phyloP scores from a whole-genome alignment of 2,888 invertebrate genomes.

The Agrilus mali region DNA sequence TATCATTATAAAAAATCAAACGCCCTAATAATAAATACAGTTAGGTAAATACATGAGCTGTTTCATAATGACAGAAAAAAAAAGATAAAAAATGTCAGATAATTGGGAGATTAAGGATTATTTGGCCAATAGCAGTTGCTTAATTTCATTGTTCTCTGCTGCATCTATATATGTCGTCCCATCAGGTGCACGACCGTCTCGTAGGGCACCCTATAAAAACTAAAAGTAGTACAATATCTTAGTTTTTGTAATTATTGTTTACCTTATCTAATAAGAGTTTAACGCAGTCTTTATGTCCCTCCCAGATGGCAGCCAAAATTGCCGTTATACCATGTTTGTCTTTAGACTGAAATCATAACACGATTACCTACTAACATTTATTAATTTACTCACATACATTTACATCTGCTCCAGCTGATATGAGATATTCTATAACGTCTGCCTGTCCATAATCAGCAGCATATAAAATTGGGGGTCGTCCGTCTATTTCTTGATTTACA shows the following conservation, averaged over 20 bases:
- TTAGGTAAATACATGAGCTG: too few species aligned
- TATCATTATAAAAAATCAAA: too few species aligned
- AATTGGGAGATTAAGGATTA: neutral
- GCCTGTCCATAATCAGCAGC: conserved; percentile 95
- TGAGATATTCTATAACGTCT: conserved; percentile 75
- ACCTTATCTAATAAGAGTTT: conserved; percentile 77
- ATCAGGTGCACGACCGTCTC: conserved; percentile 74
- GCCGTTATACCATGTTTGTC: conserved; percentile 95
- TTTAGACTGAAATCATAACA: conserved; percentile 50
- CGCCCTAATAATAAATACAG: too few species aligned
- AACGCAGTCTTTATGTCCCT: conserved; percentile 88
- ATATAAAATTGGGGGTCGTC: conserved; percentile 80
- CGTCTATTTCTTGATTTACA: conserved; percentile 79
- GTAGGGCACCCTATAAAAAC: conserved; percentile 59
- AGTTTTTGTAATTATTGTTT: conserved; percentile 24
- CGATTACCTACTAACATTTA: too few species aligned
- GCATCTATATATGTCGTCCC: conserved; percentile 78
- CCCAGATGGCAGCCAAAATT: conserved; percentile 91
- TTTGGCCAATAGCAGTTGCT: conserved; percentile 46
- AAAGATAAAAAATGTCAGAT: too few species aligned
- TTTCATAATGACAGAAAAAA: too few species aligned
- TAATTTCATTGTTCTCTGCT: conserved; percentile 86
- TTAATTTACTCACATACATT: conserved; percentile 53
- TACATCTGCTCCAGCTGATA: conserved; percentile 82
- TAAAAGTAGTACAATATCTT: conserved; percentile 1